Percentiles rank a stretch among this genome's conserved stretches.
Evolutionary conservation across 2,797 vertebrate species (phyloP).

Genomic region (Prionace glauca): DNA sequence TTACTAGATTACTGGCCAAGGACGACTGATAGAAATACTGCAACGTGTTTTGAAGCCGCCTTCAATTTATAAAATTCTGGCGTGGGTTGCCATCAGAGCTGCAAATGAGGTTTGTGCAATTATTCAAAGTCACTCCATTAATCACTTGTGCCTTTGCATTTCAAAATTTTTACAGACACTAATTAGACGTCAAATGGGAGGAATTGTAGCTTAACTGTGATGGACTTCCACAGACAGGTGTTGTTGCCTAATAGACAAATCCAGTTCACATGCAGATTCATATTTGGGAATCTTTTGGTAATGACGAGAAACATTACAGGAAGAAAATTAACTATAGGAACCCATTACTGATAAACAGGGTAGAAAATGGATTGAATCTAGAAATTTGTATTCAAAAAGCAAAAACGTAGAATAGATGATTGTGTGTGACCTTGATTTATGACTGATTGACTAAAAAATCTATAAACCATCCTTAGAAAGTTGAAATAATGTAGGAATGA

Average conservation of each 20-base stretch:
- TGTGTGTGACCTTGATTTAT: background rate
- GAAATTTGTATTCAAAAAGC: background rate
- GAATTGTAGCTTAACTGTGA: background rate
- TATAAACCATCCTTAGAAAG: background rate
- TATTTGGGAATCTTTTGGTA: background rate
- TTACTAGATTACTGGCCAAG: constrained; percentile 23
- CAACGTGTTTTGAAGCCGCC: background rate
- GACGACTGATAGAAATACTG: constrained; percentile 27
- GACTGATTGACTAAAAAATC: background rate
- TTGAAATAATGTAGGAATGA: background rate
- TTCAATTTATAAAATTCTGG: constrained; percentile 49
- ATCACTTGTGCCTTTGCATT: background rate
- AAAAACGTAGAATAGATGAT: too few relatives aligned
- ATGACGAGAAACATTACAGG: background rate
- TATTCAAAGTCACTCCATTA: background rate
- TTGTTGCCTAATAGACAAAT: background rate
- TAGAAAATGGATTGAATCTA: background rate
- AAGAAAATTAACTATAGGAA: background rate
- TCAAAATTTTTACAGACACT: background rate
- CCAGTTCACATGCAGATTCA: background rate
- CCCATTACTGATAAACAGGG: background rate
- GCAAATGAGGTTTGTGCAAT: constrained; percentile 63
- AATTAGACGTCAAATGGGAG: background rate
- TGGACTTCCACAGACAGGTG: background rate
- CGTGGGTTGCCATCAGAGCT: constrained; percentile 70